Conservation (phyloP, 2,797 vertebrate species). For the Coranthus polyacanthus region DNA sequence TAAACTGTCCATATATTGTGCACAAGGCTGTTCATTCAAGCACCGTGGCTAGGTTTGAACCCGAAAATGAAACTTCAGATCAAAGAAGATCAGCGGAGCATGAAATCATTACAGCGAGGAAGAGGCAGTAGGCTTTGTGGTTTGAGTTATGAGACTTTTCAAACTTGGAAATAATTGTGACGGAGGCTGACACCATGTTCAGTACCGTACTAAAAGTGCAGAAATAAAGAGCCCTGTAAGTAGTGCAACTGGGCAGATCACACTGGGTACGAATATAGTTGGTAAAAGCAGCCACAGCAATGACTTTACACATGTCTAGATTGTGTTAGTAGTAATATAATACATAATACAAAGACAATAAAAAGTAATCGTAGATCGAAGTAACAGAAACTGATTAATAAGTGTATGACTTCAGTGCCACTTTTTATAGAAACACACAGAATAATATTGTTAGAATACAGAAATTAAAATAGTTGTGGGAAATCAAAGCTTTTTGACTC, state of each 20-base stretch:
- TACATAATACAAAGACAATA: neutral
- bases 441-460: too few relatives aligned
- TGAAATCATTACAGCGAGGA: conserved; percentile 30
- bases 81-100: conserved; percentile 17
- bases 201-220: neutral
- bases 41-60: conserved; percentile 7
- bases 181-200: neutral
- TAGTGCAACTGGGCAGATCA: neutral
- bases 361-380: neutral
- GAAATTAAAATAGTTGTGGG: too few relatives aligned
- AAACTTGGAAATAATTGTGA: conserved; percentile 15
- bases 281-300: neutral
- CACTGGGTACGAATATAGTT: neutral
- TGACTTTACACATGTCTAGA: neutral
- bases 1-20: neutral
- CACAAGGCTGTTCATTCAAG: conserved; percentile 12
- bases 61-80: conserved; percentile 12
- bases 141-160: conserved; percentile 20
- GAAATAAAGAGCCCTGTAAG: neutral
- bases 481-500: too few relatives aligned
- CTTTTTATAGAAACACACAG: neutral
- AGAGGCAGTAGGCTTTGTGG: neutral
- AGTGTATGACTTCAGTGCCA: neutral
- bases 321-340: neutral
- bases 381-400: neutral